Percentiles rank a stretch among this genome's conserved stretches.
Conservation (phyloP, 1,140 invertebrate species). For the Dreissena polymorpha region DNA sequence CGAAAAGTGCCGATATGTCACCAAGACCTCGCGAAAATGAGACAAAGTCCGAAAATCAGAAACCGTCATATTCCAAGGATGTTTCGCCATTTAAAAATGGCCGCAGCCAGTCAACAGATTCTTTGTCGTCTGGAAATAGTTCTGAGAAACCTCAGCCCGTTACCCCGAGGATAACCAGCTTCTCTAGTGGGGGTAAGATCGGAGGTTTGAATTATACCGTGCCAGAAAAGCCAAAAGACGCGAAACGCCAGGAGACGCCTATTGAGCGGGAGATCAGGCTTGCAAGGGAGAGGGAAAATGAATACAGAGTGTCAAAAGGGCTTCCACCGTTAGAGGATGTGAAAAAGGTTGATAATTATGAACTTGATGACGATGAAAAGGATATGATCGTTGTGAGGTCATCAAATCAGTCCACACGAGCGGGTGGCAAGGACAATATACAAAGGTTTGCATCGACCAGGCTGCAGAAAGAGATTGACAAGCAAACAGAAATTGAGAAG, state of each 20-base stretch:
- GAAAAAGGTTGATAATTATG: conserved; percentile 38
- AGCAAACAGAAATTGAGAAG: conserved; percentile 69
- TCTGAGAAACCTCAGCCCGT: conserved; percentile 65
- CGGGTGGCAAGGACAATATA: conserved; percentile 49
- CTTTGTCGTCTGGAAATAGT: conserved; percentile 61
- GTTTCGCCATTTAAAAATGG: conserved; percentile 59
- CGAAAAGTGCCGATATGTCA: not conserved
- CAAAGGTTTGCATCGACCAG: conserved; percentile 67
- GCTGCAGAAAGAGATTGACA: conserved; percentile 71
- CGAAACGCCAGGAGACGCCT: conserved; percentile 79
- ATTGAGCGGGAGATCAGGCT: conserved; percentile 83
- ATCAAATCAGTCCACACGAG: not conserved
- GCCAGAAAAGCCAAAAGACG: conserved; percentile 47
- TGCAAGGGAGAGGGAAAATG: conserved; percentile 82
- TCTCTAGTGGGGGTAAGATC: conserved; percentile 24
- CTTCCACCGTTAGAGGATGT: conserved; percentile 64
- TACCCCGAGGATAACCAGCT: conserved; percentile 64
- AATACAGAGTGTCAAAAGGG: conserved; percentile 77
- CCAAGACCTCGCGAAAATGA: conserved; percentile 14
- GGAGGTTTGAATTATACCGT: conserved; percentile 21
- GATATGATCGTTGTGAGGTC: conserved; percentile 15
- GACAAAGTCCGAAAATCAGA: conserved; percentile 8
- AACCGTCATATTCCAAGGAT: conserved; percentile 59
- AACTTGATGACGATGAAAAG: conserved; percentile 38
- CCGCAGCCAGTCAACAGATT: conserved; percentile 58